These are phyloP conservation scores for Aplidium turbinatum DNA, from an alignment of 23 tunicate genomes.

Conservation along the genomic window DNA sequence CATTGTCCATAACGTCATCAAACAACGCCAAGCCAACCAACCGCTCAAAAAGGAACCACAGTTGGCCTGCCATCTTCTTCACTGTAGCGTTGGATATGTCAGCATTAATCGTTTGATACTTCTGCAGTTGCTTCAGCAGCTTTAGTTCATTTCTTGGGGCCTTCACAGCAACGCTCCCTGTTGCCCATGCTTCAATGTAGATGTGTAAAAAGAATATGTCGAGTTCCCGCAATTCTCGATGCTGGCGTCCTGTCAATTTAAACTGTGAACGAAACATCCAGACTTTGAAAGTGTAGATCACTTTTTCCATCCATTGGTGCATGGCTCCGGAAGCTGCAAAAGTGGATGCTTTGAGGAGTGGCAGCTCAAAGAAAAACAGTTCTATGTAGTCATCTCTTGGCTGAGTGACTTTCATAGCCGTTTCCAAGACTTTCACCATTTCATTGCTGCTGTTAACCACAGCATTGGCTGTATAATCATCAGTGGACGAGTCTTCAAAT, in stretches of 20 bases:
- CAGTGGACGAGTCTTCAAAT: constrained; percentile 20
- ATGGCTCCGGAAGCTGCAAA: constrained; percentile 19
- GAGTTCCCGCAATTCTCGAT: constrained; percentile 17
- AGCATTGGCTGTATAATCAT: constrained; percentile 9
- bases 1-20: too few relatives aligned
- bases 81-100: constrained; percentile 11
- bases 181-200: constrained; percentile 2
- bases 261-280: constrained; percentile 10
- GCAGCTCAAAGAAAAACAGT: constrained; percentile 1
- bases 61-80: constrained; percentile 19
- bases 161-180: neutral
- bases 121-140: neutral
- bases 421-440: constrained; percentile 18
- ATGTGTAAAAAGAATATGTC: constrained; percentile 7
- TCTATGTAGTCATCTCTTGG: constrained; percentile 23
- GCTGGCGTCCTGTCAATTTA: constrained; percentile 7
- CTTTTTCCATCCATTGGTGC: constrained; percentile 37
- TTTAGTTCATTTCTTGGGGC: constrained; percentile 5
- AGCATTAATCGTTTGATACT: constrained; percentile 1
- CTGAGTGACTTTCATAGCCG: constrained; percentile 7
- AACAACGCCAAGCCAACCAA: constrained; percentile 23
- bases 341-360: constrained; percentile 17
- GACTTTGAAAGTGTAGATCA: constrained; percentile 12
- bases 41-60: constrained; percentile 14
- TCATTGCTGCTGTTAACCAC: constrained; percentile 5